A percentile compares a stretch with the other conserved stretches of the same genome.
phyloP scores from a whole-genome alignment of 2,113 vertebrate species.

The Saimiri boliviensis region DNA sequence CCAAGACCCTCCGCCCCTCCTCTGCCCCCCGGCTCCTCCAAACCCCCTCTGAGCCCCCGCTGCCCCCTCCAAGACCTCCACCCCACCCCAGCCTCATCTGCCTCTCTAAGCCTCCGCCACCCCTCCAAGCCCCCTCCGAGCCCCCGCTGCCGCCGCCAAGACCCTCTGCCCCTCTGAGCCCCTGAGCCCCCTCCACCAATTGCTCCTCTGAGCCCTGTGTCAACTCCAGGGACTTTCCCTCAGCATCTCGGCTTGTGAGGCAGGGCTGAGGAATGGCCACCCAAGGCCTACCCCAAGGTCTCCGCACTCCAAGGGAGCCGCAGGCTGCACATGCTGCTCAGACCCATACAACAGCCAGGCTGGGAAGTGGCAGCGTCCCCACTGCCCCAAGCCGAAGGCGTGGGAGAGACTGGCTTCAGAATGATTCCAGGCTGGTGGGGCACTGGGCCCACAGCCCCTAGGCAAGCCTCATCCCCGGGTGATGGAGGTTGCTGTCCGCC shows the following conservation, averaged over 20 bases:
- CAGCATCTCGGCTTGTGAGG: no score
- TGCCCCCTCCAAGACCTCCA: no score
- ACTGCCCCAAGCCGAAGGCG: background rate
- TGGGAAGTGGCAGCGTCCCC: background rate
- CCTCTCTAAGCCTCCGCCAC: no score
- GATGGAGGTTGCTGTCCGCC: background rate
- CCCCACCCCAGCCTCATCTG: no score
- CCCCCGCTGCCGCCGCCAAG: no score
- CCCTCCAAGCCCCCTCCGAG: no score
- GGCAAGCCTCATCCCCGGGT: background rate
- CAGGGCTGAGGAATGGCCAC: background rate
- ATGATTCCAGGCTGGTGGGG: background rate
- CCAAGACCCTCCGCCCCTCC: no score
- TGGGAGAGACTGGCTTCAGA: background rate
- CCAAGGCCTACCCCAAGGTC: background rate
- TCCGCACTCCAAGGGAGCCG: background rate
- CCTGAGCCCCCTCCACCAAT: no score
- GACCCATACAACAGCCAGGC: background rate
- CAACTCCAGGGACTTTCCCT: no score
- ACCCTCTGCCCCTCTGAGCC: accelerated
- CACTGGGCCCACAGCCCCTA: background rate
- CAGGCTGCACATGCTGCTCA: background rate
- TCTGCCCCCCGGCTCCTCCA: no score
- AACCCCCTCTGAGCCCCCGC: no score
- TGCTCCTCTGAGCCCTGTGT: no score